Percentiles rank a stretch among this genome's conserved stretches.
These are phyloP conservation scores for Apantesis nais DNA, from an alignment of 2,888 invertebrate genomes.

Conservation along the genomic window DNA sequence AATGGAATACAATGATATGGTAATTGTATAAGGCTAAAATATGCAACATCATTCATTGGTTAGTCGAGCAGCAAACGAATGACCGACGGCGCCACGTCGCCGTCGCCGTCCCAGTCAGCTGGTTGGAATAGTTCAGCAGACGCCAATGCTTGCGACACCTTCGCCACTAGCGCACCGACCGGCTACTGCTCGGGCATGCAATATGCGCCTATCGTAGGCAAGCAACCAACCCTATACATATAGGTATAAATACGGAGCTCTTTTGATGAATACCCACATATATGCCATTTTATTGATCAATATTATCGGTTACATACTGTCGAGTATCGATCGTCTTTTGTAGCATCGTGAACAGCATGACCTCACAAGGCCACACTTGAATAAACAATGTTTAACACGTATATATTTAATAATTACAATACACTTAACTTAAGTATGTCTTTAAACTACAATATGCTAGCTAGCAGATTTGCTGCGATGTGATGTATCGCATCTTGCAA, in stretches of 20 bases:
- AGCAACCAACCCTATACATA: slow-evolving; percentile 10
- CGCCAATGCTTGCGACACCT: slow-evolving; percentile 76
- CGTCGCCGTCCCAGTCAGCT: slow-evolving; percentile 62
- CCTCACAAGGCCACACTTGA: slow-evolving; percentile 81
- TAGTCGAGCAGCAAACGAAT: slow-evolving; percentile 43
- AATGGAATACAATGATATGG: slow-evolving; percentile 11
- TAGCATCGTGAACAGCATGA: slow-evolving; percentile 60
- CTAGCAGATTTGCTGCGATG: neutral
- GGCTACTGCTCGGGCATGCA: slow-evolving; percentile 69
- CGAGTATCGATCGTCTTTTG: slow-evolving; percentile 58
- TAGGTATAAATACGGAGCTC: slow-evolving; percentile 17
- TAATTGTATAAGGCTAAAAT: slow-evolving; percentile 35
- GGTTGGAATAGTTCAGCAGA: slow-evolving; percentile 69
- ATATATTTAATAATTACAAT: slow-evolving; percentile 65
- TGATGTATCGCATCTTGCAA: no score
- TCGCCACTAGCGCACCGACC: slow-evolving; percentile 46
- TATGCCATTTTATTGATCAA: slow-evolving; percentile 39
- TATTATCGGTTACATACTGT: slow-evolving; percentile 44
- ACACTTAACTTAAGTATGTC: slow-evolving; percentile 46
- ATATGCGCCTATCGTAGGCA: slow-evolving; percentile 52
- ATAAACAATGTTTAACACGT: slow-evolving; percentile 59
- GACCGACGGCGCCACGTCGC: slow-evolving; percentile 69
- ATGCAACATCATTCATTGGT: slow-evolving; percentile 42
- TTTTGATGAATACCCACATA: slow-evolving; percentile 8
- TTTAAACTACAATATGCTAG: neutral